A percentile compares a stretch with the other conserved stretches of the same genome.
Conservation (phyloP, 2,888 invertebrate species). For the Gari tellinella region DNA sequence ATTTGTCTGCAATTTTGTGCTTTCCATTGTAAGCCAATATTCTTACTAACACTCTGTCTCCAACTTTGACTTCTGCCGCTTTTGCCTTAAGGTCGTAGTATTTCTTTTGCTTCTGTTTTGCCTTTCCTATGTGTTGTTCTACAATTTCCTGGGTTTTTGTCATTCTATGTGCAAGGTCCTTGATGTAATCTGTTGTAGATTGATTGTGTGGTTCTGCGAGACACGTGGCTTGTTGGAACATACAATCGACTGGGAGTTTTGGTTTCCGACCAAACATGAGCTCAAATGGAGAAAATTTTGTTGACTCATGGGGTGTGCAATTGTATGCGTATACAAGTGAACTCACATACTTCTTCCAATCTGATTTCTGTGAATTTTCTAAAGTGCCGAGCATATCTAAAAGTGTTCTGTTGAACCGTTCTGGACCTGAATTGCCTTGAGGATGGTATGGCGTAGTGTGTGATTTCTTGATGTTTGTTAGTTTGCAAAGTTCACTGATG, state of each 20-base stretch:
- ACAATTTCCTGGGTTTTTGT: not conserved
- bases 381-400: slow-evolving; percentile 30
- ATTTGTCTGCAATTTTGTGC: too few species aligned
- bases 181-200: slow-evolving; percentile 1
- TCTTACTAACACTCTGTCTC: slow-evolving; percentile 19
- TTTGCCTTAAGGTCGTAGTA: slow-evolving; percentile 15
- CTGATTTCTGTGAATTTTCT: slow-evolving; percentile 13
- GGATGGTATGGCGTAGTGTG: slow-evolving; percentile 28
- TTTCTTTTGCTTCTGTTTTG: slow-evolving; percentile 12
- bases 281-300: slow-evolving; percentile 31
- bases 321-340: slow-evolving; percentile 24
- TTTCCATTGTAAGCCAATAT: too few species aligned
- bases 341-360: slow-evolving; percentile 28
- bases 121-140: slow-evolving; percentile 5
- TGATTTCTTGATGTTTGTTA: slow-evolving; percentile 32
- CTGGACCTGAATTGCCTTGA: slow-evolving; percentile 32
- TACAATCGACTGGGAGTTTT: slow-evolving; percentile 35
- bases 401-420: slow-evolving; percentile 42
- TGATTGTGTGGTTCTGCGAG: not conserved
- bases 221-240: slow-evolving; percentile 20
- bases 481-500: slow-evolving; percentile 25
- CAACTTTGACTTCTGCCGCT: not conserved
- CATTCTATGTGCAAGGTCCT: not conserved
- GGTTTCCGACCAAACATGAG: slow-evolving; percentile 41
- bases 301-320: slow-evolving; percentile 30